Evolutionary conservation across 2,113 vertebrate species (phyloP), one percentile per base, ranked within the genome.

Genomic region (Rhinolophus ferrumequinum): DNA sequence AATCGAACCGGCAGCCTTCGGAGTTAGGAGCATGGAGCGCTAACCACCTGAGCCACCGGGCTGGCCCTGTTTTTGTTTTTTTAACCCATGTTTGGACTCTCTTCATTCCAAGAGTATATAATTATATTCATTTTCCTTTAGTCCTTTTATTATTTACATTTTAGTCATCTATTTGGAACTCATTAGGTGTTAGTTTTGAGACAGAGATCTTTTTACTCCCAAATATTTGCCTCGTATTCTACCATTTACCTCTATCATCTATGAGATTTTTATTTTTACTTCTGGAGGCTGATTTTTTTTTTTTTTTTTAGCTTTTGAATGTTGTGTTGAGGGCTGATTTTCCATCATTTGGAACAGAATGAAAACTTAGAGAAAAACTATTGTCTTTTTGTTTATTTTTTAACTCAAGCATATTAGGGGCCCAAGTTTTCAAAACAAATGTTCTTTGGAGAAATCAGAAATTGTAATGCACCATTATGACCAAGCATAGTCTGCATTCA

Each of bases 401-500:
- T 4, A 80, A 70, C 47, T 41, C 19, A 82, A 79, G 18, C 28
- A 28, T 92, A 22, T 77, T 91, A 60, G n/a, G 52, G 24, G 4
- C 44, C 1, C 79, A 81, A 50, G 19, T 64, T 81, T 79, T 58
- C 14, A 86, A 73, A 92, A 28, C 24, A 81, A 79, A 50, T 47
- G 1, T 90, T 89, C 60, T 92, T 92, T 93, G 8, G 88, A 91
- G 85, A 94, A 97, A 58, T 50, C 26, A 93, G 62, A 90, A 47
- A 73, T 62, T 50, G 1, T 58, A 73, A n/a, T 77, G 4, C 3
- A 64, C 18, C 90, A 0, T 92, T 80, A 14, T 1, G 18, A 80
- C 56, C 30, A 69, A 44, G 33, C 33, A 18, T 44, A 75, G 18
- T 88, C 47, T 90, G 22, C 24, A 50, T 79, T 92, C 11, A 52